Evolutionary conservation across 2,888 invertebrate species (phyloP), one percentile per base, ranked within the genome.

Genomic region (Thyatira batis): DNA sequence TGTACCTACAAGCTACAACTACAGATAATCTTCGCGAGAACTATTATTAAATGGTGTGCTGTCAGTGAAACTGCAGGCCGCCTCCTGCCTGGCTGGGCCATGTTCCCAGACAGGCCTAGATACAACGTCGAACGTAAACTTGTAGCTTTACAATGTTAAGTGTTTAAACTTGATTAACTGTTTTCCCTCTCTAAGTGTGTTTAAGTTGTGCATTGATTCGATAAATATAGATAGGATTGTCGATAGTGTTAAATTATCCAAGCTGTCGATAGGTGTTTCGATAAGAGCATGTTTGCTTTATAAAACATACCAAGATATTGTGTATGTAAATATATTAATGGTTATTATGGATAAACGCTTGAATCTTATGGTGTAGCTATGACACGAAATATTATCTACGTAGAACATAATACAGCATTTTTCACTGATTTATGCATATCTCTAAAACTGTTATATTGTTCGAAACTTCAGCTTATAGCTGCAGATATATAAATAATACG

Each of bases 11-110:
- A 39, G 51, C 39, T 20, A 48, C 48, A 25, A 44, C 69, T 52
- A 68, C 75, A 84, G 90, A 89, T 90, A 87, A 90, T 90, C 90
- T 89, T 76, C 66, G 74, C 69, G 76, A 79, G 77, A 76, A 85
- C 89, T 88, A 84, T 87, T 87, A 91, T 91, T 91, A 90, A 85
- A 88, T 82, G 72, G 78, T 80, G 82, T 82, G 82, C 85, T 86
- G 87, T 87, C 89, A 83, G 83, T 76, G 73, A 69, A 71, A 72
- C 76, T 73, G 71, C 73, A 65, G 69, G 79, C 78, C 73, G 73
- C 74, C 76, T 74, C 66, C 73, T 66, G 69, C 66, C 73, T 66
- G 69, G 64, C 60, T 56, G 56, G 45, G 55, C 55, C 61, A 50
- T 54, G 56, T 64, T 66, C 63, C 53, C 62, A 65, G 62, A 65